A percentile compares a stretch with the other conserved stretches of the same genome.
Conservation (phyloP, 1,140 invertebrate genomes). For the Lepidurus apus region DNA sequence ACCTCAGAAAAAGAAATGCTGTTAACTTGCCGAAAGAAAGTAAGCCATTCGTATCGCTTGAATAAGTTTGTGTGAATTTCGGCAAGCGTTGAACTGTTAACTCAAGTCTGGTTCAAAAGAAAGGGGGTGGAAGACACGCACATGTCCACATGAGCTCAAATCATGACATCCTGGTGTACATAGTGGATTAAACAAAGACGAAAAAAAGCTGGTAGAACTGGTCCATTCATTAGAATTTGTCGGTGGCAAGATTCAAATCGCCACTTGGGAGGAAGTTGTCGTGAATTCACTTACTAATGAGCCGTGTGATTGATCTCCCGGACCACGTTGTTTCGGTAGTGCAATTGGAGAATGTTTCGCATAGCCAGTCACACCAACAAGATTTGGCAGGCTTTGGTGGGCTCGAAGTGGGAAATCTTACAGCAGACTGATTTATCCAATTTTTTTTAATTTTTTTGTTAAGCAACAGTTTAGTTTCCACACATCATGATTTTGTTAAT, state of each 20-base stretch:
- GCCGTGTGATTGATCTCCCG: not conserved
- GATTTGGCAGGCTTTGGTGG: not conserved
- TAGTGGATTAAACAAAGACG: not conserved
- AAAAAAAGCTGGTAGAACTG: conserved; percentile 16
- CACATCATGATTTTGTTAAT: not conserved
- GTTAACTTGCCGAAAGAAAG: conserved; percentile 36
- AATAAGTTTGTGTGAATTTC: not conserved
- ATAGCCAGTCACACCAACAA: not conserved
- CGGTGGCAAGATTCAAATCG: not conserved
- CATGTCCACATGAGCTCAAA: conserved; percentile 10
- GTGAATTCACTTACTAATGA: conserved; percentile 8
- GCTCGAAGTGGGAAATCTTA: not conserved
- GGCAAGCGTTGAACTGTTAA: not conserved
- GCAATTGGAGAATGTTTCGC: not conserved
- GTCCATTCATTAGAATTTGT: not conserved
- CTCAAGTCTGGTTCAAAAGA: not conserved
- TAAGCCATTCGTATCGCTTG: not conserved
- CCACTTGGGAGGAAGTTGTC: not conserved
- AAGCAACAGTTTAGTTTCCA: not conserved
- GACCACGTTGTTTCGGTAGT: not conserved
- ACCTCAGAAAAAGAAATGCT: conserved; percentile 42
- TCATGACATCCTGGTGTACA: conserved; percentile 21
- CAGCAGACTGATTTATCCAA: not conserved
- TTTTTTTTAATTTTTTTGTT: not conserved
- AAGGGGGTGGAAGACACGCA: conserved; percentile 4